These are phyloP conservation scores for Nymphicus hollandicus DNA, from an alignment of 2,113 vertebrate species.

Conservation along the genomic window DNA sequence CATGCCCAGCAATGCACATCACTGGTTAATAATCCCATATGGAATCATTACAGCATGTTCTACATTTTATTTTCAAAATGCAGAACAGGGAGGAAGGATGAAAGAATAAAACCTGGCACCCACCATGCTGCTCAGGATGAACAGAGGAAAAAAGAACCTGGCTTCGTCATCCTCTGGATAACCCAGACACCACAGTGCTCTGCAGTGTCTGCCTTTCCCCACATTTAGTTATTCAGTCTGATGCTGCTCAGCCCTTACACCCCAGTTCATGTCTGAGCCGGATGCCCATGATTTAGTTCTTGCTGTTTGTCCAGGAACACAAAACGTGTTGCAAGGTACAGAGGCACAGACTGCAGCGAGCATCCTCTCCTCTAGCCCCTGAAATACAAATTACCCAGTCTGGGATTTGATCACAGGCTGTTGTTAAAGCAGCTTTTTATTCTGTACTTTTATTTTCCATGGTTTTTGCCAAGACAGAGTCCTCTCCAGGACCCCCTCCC, in stretches of 20 bases:
- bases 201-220: constrained; percentile 2
- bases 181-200: constrained; percentile 44
- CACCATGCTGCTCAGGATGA: neutral
- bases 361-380: constrained; percentile 69
- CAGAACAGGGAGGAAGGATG: neutral
- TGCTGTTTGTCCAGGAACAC: constrained; percentile 49
- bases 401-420: constrained; percentile 71
- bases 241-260: constrained; percentile 36
- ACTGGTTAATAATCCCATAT: neutral
- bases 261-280: constrained; percentile 33
- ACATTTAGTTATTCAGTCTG: constrained; percentile 15
- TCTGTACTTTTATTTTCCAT: constrained; percentile 79
- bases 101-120: constrained; percentile 30
- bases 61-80: neutral
- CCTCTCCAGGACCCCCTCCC: constrained; percentile 76
- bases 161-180: neutral
- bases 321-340: constrained; percentile 61
- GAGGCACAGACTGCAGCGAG: constrained; percentile 64
- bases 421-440: constrained; percentile 70
- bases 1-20: neutral
- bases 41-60: neutral
- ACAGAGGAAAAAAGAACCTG: constrained; percentile 22
- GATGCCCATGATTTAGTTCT: constrained; percentile 52
- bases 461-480: constrained; percentile 72
- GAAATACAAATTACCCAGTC: constrained; percentile 74